phyloP scores from a whole-genome alignment of 2,113 vertebrate species.

The Paramormyrops kingsleyae region DNA sequence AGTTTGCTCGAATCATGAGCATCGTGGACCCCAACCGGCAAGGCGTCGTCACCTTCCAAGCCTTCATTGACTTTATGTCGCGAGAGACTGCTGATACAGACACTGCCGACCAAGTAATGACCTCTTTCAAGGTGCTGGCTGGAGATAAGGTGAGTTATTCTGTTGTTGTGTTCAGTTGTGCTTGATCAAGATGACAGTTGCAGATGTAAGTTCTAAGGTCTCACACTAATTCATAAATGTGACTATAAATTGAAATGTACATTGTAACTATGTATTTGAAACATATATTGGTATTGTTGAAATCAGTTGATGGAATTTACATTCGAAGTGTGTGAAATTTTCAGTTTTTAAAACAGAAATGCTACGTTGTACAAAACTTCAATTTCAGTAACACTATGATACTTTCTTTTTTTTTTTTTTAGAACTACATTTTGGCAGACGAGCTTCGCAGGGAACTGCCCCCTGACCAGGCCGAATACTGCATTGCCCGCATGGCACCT shows the following conservation, averaged over 20 bases:
- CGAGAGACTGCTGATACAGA: constrained; percentile 75
- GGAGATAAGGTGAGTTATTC: constrained; percentile 67
- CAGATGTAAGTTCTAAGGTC: not conserved
- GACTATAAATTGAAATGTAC: not conserved
- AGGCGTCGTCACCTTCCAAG: constrained; percentile 75
- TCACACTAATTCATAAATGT: not conserved
- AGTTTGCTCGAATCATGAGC: constrained; percentile 79
- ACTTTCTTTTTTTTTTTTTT: not conserved
- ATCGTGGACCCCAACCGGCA: constrained; percentile 74
- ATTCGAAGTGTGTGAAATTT: not conserved
- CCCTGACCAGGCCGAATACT: constrained; percentile 76
- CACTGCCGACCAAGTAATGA: constrained; percentile 78
- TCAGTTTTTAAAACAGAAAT: not conserved
- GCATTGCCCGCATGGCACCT: constrained; percentile 76
- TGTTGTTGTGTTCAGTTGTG: not conserved
- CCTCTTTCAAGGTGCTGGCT: constrained; percentile 78
- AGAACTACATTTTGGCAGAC: constrained; percentile 78
- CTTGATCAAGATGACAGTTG: not conserved
- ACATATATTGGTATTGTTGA: not conserved
- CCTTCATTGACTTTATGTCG: constrained; percentile 81
- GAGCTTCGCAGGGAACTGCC: constrained; percentile 73
- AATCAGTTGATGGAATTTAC: not conserved
- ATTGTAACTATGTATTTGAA: not conserved
- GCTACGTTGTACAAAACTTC: not conserved
- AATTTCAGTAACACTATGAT: not conserved